Evolutionary conservation across 2,797 vertebrate species (phyloP).

Genomic region (Anas bahamensis): DNA sequence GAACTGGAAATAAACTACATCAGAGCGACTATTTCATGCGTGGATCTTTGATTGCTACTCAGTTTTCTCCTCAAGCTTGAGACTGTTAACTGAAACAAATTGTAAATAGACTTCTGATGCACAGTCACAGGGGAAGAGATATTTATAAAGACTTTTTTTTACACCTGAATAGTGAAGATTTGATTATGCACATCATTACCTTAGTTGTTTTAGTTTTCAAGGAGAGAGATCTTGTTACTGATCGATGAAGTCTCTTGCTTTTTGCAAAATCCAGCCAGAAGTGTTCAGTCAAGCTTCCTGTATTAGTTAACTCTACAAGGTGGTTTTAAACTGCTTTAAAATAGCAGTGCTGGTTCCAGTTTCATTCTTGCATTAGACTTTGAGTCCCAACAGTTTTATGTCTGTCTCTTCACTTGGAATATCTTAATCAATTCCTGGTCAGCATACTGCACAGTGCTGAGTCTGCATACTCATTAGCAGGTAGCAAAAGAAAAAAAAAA

Average conservation of each 20-base stretch:
- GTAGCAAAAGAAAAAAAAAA: neutral
- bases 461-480: neutral
- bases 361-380: conserved; percentile 1
- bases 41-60: neutral
- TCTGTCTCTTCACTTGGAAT: neutral
- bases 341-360: neutral
- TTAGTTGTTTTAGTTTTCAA: neutral
- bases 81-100: neutral
- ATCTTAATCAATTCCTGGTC: neutral
- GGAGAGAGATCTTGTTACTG: neutral
- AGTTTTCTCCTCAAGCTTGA: neutral
- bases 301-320: neutral
- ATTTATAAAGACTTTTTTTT: neutral
- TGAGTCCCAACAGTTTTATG: neutral
- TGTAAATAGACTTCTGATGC: neutral
- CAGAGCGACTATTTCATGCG: neutral
- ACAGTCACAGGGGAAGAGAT: neutral
- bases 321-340: neutral
- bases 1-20: neutral
- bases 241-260: neutral
- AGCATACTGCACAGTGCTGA: neutral
- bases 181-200: neutral
- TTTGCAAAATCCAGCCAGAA: neutral
- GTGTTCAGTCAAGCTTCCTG: neutral
- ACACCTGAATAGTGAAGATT: neutral